Evolutionary conservation across 30 jellyfish, hydroid and myxozoan genomes (phyloP).

Genomic region (Aurelia coerulea): DNA sequence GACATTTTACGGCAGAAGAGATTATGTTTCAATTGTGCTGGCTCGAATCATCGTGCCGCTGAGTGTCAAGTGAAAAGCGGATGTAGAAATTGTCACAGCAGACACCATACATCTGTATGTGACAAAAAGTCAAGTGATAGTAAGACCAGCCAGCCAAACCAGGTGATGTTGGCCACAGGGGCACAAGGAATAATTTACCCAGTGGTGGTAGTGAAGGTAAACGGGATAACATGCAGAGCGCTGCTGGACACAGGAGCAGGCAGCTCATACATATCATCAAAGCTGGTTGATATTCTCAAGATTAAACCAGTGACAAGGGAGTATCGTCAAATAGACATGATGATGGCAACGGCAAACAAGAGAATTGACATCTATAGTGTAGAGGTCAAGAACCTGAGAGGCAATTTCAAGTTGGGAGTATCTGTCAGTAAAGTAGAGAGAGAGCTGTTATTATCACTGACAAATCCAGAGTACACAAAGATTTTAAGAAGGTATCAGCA

Average conservation of each 20-base stretch:
- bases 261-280: constrained; percentile 66
- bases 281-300: constrained; percentile 25
- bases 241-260: constrained; percentile 72
- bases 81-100: constrained; percentile 42
- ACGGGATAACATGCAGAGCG: constrained; percentile 52
- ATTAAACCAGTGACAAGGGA: constrained; percentile 40
- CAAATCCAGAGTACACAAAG: constrained; percentile 60
- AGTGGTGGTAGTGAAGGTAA: constrained; percentile 38
- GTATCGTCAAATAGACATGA: constrained; percentile 60
- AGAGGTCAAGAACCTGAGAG: too few relatives aligned
- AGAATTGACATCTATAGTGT: too few relatives aligned
- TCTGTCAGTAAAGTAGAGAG: constrained; percentile 58
- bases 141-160: constrained; percentile 31
- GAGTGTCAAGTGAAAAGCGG: constrained; percentile 44
- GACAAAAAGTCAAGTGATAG: constrained; percentile 20
- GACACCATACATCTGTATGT: constrained; percentile 61
- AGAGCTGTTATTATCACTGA: constrained; percentile 23
- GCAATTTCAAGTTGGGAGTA: too few relatives aligned
- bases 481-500: constrained; percentile 38
- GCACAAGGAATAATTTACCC: constrained; percentile 45
- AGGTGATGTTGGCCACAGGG: constrained; percentile 15
- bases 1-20: too few relatives aligned
- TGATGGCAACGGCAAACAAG: constrained; percentile 55
- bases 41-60: too few relatives aligned
- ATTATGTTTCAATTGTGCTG: too few relatives aligned